These are phyloP conservation scores for Atopsyche davidsoni DNA, from an alignment of 1,140 invertebrate genomes.

Conservation along the genomic window DNA sequence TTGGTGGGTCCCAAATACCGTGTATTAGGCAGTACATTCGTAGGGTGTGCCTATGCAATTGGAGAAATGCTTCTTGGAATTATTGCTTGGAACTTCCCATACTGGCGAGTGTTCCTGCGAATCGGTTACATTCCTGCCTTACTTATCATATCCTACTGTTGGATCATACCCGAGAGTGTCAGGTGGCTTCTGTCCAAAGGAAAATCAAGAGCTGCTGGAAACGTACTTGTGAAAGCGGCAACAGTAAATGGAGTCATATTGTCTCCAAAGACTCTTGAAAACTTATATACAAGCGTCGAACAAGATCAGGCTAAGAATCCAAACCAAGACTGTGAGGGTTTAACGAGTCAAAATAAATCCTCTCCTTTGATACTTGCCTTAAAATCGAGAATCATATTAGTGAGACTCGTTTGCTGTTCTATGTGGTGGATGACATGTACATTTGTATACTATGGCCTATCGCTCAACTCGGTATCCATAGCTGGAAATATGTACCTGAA, in stretches of 20 bases:
- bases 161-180: slow-evolving; percentile 58
- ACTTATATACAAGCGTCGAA: slow-evolving; percentile 35
- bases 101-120: slow-evolving; percentile 65
- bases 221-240: slow-evolving; percentile 56
- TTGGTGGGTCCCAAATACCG: slow-evolving; percentile 67
- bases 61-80: slow-evolving; percentile 63
- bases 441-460: slow-evolving; percentile 76
- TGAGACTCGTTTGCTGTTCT: slow-evolving; percentile 56
- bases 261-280: slow-evolving; percentile 49
- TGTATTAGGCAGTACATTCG: slow-evolving; percentile 65
- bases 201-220: slow-evolving; percentile 55
- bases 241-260: slow-evolving; percentile 60
- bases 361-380: slow-evolving; percentile 49
- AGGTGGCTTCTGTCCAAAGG: slow-evolving; percentile 70
- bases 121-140: slow-evolving; percentile 61
- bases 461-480: slow-evolving; percentile 69
- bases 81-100: slow-evolving; percentile 59
- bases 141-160: slow-evolving; percentile 54
- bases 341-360: slow-evolving; percentile 18
- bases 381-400: slow-evolving; percentile 51
- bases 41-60: slow-evolving; percentile 64
- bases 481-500: slow-evolving; percentile 66
- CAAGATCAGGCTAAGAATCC: slow-evolving; percentile 30
- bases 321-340: slow-evolving; percentile 14
- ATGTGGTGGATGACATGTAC: slow-evolving; percentile 65